Conservation (phyloP, 2,113 vertebrate genomes). For the Poeciliopsis prolifica region DNA sequence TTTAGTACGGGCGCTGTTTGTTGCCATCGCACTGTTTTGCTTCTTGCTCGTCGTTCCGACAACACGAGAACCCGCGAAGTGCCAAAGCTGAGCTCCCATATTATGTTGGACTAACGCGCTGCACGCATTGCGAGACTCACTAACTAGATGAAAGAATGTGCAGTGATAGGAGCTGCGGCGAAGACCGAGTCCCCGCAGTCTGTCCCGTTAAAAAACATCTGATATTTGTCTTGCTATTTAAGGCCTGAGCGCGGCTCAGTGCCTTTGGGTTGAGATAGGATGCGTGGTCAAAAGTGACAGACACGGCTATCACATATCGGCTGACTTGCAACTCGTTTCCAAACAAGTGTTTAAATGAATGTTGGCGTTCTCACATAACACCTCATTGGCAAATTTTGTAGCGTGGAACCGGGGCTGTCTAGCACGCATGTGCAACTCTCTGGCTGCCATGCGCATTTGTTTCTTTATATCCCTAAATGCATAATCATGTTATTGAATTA, state of each 20-base stretch:
- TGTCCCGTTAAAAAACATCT: slow-evolving; percentile 58
- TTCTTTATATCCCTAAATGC: neutral
- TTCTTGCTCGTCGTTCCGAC: slow-evolving; percentile 31
- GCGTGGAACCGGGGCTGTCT: slow-evolving; percentile 22
- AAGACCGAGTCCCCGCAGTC: slow-evolving; percentile 27
- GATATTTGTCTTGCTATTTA: slow-evolving; percentile 72
- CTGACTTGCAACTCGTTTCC: slow-evolving; percentile 65
- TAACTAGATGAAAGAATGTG: slow-evolving; percentile 58
- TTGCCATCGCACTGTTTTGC: slow-evolving; percentile 25
- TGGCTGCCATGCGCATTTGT: slow-evolving; percentile 8
- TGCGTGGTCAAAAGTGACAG: slow-evolving; percentile 48
- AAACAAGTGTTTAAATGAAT: slow-evolving; percentile 69
- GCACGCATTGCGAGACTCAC: slow-evolving; percentile 63
- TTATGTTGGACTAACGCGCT: slow-evolving; percentile 30
- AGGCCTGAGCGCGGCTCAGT: slow-evolving; percentile 26
- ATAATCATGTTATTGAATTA: neutral
- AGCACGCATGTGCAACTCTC: slow-evolving; percentile 44
- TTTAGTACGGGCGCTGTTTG: slow-evolving; percentile 31
- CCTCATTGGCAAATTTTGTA: slow-evolving; percentile 56
- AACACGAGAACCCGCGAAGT: slow-evolving; percentile 25
- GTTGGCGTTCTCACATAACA: slow-evolving; percentile 73
- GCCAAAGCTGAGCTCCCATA: neutral
- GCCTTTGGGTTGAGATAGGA: slow-evolving; percentile 43
- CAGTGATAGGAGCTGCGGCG: slow-evolving; percentile 36
- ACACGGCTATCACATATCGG: slow-evolving; percentile 65